Percentiles rank a stretch among this genome's conserved stretches.
Conservation (phyloP, 2,113 vertebrate genomes). For the Osmerus mordax region DNA sequence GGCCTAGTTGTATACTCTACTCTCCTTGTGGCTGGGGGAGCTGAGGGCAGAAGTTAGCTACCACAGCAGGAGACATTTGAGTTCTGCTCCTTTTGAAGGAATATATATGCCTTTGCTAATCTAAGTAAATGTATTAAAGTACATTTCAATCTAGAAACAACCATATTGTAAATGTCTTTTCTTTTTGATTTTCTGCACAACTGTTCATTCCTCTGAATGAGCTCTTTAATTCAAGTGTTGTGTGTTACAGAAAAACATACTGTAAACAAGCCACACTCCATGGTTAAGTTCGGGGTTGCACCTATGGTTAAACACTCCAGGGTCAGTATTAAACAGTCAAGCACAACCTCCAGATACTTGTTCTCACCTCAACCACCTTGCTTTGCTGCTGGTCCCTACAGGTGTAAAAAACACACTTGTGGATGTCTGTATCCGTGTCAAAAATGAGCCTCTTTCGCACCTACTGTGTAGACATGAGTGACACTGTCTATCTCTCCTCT, state of each 20-base stretch:
- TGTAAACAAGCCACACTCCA: background rate
- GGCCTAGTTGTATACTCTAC: constrained; percentile 32
- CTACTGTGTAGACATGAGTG: background rate
- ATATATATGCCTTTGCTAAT: no score
- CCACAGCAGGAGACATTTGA: constrained; percentile 10
- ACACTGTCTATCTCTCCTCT: background rate
- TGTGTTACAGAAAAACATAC: no score
- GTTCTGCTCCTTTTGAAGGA: background rate
- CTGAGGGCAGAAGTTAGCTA: background rate
- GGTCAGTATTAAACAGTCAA: constrained; percentile 15
- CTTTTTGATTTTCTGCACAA: no score
- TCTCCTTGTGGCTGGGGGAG: background rate
- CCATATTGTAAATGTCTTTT: no score
- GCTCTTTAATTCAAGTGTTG: no score
- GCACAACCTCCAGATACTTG: background rate
- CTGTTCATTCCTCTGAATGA: no score
- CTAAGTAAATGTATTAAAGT: no score
- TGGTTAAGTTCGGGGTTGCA: background rate
- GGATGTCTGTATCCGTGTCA: background rate
- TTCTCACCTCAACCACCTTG: constrained; percentile 49
- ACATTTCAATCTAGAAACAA: no score
- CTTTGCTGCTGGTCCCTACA: constrained; percentile 36
- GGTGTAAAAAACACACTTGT: constrained; percentile 28
- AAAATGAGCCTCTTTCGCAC: background rate
- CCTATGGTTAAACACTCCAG: constrained; percentile 11